Evolutionary conservation across 1,140 invertebrate genomes (phyloP), one percentile per base, ranked within the genome.

Genomic region (Oppia nitens): DNA sequence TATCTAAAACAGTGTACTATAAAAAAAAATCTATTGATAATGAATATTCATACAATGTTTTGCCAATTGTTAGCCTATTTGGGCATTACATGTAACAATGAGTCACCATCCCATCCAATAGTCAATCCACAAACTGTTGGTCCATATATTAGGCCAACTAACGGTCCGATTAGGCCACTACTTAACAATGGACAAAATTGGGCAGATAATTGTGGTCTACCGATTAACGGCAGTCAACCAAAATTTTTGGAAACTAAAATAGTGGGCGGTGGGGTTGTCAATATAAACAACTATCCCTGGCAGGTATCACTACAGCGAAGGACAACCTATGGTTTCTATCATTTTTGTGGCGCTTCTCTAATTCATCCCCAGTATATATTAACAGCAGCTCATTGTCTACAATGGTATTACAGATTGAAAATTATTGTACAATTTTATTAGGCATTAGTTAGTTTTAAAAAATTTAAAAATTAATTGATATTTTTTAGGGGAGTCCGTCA

Each of bases 361-460:
- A 53, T 59, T 29, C 28, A 59, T 54, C 32, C 57, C 11, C 6
- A 59, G 6, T 59, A 29, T 27, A 24, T 59, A 1, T 9, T 59
- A 11, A 59, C 57, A 9, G 57, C 57, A 9, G 49, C 57, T 3
- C 57, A 59, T 49, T 59, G 57, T 59, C 21, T 59, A 12, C 50
- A 59, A 20, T 52, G 57, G 57, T 59, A 50, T n/a, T n/a, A 4
- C 45, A 6, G 32, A 9, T 40, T 40, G 32, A 40, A 9, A 40
- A 40, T 9, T 40, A 6, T 40, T 40, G 17, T 40, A 40, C 6
- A n/a, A n/a, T n/a, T n/a, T n/a, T n/a, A n/a, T n/a, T n/a, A 40
- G 32, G 17, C 6, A 40, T 9, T 40, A 40, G 17, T 9, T 9
- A 40, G 6, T 40, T 40, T 17, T 40, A 40, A 40, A 40, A 40